Conservation (phyloP, 2,797 vertebrate species). For the Enteromius treurensis region DNA sequence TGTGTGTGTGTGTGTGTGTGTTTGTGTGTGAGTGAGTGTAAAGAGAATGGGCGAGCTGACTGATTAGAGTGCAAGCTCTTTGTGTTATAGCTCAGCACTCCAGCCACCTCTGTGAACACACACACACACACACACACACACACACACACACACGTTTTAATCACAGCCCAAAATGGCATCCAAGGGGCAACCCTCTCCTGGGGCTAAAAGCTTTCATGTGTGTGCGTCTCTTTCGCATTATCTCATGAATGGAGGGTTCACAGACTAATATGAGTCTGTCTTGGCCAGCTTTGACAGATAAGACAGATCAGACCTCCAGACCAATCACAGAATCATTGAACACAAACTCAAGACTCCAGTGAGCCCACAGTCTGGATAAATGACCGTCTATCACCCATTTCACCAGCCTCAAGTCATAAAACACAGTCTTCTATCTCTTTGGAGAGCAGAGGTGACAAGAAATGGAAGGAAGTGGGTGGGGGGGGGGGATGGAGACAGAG, state of each 20-base stretch:
- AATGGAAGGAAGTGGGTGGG: neutral
- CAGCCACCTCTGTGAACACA: constrained; percentile 68
- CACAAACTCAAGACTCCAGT: constrained; percentile 30
- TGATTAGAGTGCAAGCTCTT: constrained; percentile 66
- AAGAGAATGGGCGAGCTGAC: constrained; percentile 11
- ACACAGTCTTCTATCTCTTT: constrained; percentile 20
- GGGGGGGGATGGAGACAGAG: neutral
- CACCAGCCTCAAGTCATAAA: constrained; percentile 15
- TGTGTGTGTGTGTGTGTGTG: constrained; percentile 11
- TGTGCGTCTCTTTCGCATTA: constrained; percentile 13
- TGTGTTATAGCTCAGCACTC: constrained; percentile 68
- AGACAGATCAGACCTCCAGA: constrained; percentile 36
- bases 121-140: too few species aligned
- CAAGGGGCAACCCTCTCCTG: constrained; percentile 55
- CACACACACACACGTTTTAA: too few species aligned
- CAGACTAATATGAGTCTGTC: constrained; percentile 25
- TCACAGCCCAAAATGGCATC: constrained; percentile 62
- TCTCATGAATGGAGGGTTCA: constrained; percentile 17
- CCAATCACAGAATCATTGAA: constrained; percentile 49
- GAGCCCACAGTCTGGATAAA: constrained; percentile 37
- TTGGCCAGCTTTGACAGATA: constrained; percentile 29
- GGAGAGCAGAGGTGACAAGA: constrained; percentile 5
- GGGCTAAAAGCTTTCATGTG: constrained; percentile 21
- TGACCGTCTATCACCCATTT: neutral
- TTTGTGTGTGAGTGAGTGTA: too few species aligned